Conservation (phyloP, 2,113 vertebrate species). For the Plestiodon gilberti region DNA sequence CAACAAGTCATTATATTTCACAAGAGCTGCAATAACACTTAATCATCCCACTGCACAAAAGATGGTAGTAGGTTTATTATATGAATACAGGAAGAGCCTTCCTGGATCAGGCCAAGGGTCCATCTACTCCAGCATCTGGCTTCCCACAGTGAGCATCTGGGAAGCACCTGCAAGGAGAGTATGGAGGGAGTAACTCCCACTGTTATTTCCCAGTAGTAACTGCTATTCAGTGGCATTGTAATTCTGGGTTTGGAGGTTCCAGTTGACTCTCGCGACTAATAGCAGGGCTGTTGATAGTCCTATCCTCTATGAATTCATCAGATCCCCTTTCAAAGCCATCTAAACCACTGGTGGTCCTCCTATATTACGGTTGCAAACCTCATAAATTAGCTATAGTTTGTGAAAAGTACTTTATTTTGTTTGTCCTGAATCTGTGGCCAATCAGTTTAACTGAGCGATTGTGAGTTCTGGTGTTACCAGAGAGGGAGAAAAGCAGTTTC, state of each 20-base stretch:
- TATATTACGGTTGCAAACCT: not conserved
- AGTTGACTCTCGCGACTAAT: too few species aligned
- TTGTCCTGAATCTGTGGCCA: too few species aligned
- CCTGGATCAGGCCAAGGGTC: not conserved
- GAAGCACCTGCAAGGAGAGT: not conserved
- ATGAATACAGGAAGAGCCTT: not conserved
- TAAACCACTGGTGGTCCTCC: not conserved
- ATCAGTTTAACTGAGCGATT: too few species aligned
- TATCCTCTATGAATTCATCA: not conserved
- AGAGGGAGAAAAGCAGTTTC: too few species aligned
- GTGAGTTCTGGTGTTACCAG: too few species aligned
- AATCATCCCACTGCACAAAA: not conserved
- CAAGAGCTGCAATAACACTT: not conserved
- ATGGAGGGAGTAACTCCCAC: not conserved
- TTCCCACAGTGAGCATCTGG: not conserved
- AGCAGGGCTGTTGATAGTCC: not conserved
- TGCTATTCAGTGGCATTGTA: not conserved
- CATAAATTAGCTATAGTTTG: not conserved
- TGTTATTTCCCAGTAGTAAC: not conserved
- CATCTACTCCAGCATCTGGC: not conserved
- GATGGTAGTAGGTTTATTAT: not conserved
- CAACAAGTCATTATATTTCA: not conserved
- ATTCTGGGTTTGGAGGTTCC: not conserved
- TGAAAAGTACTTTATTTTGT: too few species aligned
- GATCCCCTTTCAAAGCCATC: not conserved